Base-by-base conservation (phyloP, 2,888 invertebrate genomes). In the Odontothrips loti region DNA sequence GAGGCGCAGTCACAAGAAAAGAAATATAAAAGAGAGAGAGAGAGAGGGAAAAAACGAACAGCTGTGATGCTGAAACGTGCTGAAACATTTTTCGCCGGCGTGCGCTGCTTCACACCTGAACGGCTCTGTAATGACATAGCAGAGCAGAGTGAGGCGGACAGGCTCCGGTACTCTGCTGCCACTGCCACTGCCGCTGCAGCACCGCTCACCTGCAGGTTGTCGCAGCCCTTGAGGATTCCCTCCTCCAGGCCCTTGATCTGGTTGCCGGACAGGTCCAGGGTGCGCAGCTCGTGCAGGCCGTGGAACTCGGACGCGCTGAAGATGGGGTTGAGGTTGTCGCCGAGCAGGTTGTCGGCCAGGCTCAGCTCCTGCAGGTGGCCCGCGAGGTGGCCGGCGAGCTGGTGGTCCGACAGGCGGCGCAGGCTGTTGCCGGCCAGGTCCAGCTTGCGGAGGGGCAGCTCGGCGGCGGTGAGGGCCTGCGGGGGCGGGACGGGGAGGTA, bases 271-370 rank as follows among this genome's bases (percentile, higher is more conserved):
- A 97, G 88, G 86, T 96, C 95, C 82, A 97, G 87, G 63, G 93
- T 88, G 85, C 92, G 91, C 81, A 96, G 88, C 82, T 92, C 91
- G 6, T 90, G 91, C 83, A 96, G 88, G 23, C 93, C 92, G 84
- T 94, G 94, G 83, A 96, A 92, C 87, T 96, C 96, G 48, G 93
- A 92, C 78, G 94, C 94, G 29, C 95, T 95, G 87, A 96, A 96
- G 84, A 96, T 95, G 0, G 96, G 96, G 88, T 96, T 96, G 47
- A 96, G 88, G 85, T 94, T 95, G 86, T 96, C 96, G 0, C 96
- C 96, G 47, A 97, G 89, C n/a, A 95, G 88, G 86, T 97, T 97
- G 85, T 95, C 92, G 47, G 93, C 91, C 81, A 97, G 87, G 23
- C 91, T 90, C 68, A 96, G 87, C 84, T 93, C 93, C 29, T 91